Evolutionary conservation across 2,888 invertebrate genomes (phyloP).

Genomic region (Zele albiditarsus): DNA sequence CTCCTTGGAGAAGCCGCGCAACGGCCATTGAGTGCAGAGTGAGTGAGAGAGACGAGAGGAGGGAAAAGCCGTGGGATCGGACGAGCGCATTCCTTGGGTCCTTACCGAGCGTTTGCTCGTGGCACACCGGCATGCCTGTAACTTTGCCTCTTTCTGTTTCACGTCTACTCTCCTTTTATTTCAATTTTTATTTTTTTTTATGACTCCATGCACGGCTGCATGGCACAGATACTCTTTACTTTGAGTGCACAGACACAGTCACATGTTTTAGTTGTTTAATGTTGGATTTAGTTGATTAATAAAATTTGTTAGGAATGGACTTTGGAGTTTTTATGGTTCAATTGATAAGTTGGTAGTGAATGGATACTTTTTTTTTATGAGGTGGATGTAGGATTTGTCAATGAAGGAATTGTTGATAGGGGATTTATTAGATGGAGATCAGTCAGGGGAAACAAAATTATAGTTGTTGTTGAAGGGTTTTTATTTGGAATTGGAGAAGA

Average conservation of each 20-base stretch:
- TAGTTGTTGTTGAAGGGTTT: too few species aligned
- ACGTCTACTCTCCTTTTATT: conserved; percentile 43
- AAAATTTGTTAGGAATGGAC: too few species aligned
- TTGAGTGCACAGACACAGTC: not conserved
- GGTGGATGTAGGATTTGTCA: too few species aligned
- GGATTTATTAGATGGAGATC: too few species aligned
- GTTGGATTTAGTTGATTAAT: not conserved
- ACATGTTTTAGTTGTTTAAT: not conserved
- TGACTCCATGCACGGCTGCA: conserved; percentile 43
- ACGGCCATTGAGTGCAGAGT: conserved; percentile 23
- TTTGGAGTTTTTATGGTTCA: too few species aligned
- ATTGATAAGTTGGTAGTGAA: too few species aligned
- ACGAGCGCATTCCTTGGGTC: conserved; percentile 71
- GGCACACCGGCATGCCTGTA: conserved; percentile 64
- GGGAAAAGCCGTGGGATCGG: conserved; percentile 71
- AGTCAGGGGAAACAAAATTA: too few species aligned
- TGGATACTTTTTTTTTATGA: too few species aligned
- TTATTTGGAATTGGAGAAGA: too few species aligned
- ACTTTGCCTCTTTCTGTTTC: conserved; percentile 50
- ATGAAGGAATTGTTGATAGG: too few species aligned
- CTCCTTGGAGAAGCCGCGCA: conserved; percentile 46
- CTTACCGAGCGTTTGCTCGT: conserved; percentile 60
- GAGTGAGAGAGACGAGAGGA: conserved; percentile 44
- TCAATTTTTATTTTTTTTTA: conserved; percentile 41
- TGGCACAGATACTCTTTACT: conserved; percentile 53